Conservation (phyloP, 2,797 vertebrate species). For the Gymnopithys bicolor region DNA sequence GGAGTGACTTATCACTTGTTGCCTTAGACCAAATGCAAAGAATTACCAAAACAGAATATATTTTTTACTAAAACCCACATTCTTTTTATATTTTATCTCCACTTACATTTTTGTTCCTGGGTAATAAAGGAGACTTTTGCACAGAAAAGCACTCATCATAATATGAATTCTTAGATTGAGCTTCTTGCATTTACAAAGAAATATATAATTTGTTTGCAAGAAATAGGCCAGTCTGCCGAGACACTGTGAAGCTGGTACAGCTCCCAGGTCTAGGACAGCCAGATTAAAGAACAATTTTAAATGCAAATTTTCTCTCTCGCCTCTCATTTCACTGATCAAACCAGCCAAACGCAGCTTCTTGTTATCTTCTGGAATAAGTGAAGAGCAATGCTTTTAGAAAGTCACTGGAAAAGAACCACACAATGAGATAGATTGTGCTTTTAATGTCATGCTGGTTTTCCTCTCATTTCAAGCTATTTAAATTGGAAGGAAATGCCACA, state of each 20-base stretch:
- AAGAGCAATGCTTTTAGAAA: background rate
- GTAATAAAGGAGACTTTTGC: background rate
- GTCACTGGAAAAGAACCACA: background rate
- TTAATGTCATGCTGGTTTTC: constrained; percentile 24
- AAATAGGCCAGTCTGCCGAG: background rate
- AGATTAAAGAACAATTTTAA: constrained; percentile 37
- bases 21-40: background rate
- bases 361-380: background rate
- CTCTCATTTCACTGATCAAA: constrained; percentile 3
- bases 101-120: background rate
- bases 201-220: background rate
- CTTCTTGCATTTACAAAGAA: background rate
- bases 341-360: background rate
- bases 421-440: constrained; percentile 25
- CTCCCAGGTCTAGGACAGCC: background rate
- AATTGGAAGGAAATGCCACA: constrained; percentile 9
- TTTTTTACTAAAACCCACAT: background rate
- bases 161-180: background rate
- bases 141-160: background rate
- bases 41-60: background rate
- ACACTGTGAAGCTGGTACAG: background rate
- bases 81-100: background rate
- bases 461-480: constrained; percentile 22
- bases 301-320: background rate
- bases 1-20: background rate